Base-by-base conservation (phyloP, 2,888 invertebrate species). In the Tachina grossa region DNA sequence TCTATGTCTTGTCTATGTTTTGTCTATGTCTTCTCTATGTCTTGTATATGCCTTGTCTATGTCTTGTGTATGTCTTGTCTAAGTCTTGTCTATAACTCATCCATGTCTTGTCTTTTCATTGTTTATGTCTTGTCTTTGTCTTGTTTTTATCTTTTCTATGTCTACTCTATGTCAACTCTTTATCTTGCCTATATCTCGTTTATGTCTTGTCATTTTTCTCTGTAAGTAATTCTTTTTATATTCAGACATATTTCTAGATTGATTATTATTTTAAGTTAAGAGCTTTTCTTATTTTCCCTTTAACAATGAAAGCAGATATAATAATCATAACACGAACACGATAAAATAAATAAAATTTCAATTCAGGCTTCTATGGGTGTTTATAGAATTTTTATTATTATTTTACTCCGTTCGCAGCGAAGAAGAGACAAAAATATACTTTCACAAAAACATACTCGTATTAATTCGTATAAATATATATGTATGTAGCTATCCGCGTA, bases 301-400 rank as follows among this genome's bases (percentile, higher is more conserved):
- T 45, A 55, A 43, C 45, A 69, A 51, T 14, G 22, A 41, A 47
- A 51, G 59, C 53, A 71, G 16, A 53, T 55, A 71, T 31, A 63
- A 55, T 47, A 57, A 74, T 66, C 74, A 68, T 59, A 81, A 83
- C 81, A 77, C 45, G 76, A 87, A 76, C 76, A 53, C 53, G 1
- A 84, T 71, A 71, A 77, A 77, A 77, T 72, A 83, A 88, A 91
- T 92, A 92, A 91, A 92, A 92, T 92, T 91, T 92, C 92, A 92
- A 92, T 92, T 92, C 91, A 90, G 90, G 89, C 89, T 91, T 89
- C 87, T 87, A 81, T 83, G 80, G 59, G 83, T 86, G 86, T 83
- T 87, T 88, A 83, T 90, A 90, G 87, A 89, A 88, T 90, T 91
- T 91, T 91, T 91, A 91, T 91, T 89, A 91, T 91, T 90, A 90